These are phyloP conservation scores for Dorcus hopei DNA, from an alignment of 2,888 invertebrate genomes.

Conservation along the genomic window DNA sequence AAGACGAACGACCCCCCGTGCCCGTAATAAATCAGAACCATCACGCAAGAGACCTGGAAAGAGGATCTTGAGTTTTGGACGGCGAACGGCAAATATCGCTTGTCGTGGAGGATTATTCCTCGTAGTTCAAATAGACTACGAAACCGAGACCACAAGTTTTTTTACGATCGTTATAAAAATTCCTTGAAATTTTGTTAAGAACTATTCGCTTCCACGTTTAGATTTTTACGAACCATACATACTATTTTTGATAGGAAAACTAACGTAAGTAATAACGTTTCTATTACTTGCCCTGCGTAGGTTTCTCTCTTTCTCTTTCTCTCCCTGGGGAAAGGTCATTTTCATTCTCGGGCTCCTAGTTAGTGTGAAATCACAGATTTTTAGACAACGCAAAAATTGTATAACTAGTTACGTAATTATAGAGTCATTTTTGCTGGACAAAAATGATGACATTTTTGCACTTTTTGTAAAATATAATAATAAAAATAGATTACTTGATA, in stretches of 20 bases:
- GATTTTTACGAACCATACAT: constrained; percentile 13
- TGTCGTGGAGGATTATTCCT: constrained; percentile 18
- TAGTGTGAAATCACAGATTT: constrained; percentile 1
- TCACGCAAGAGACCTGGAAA: constrained; percentile 47
- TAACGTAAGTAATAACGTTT: constrained; percentile 7
- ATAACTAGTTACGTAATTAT: constrained; percentile 8
- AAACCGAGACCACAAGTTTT: constrained; percentile 18
- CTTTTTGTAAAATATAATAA: constrained; percentile 16
- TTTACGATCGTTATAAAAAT: constrained; percentile 14
- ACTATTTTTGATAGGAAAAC: constrained; percentile 20
- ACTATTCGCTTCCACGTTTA: constrained; percentile 19
- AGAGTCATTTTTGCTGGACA: constrained; percentile 36
- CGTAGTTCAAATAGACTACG: constrained; percentile 1
- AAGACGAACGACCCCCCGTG: constrained; percentile 40
- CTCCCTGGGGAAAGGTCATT: too few species aligned
- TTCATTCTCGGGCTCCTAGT: too few species aligned
- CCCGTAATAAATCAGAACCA: constrained; percentile 50
- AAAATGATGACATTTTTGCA: constrained; percentile 31
- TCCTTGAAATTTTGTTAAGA: constrained; percentile 10
- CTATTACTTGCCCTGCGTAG: constrained; percentile 5
- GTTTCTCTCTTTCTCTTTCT: too few species aligned
- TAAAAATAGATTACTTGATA: constrained; percentile 1
- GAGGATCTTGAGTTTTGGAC: constrained; percentile 45
- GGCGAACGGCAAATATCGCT: constrained; percentile 14
- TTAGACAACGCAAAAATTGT: constrained; percentile 8